Evolutionary conservation across 2,113 vertebrate genomes (phyloP), one percentile per base, ranked within the genome.

Genomic region (Amphiprion ocellaris): DNA sequence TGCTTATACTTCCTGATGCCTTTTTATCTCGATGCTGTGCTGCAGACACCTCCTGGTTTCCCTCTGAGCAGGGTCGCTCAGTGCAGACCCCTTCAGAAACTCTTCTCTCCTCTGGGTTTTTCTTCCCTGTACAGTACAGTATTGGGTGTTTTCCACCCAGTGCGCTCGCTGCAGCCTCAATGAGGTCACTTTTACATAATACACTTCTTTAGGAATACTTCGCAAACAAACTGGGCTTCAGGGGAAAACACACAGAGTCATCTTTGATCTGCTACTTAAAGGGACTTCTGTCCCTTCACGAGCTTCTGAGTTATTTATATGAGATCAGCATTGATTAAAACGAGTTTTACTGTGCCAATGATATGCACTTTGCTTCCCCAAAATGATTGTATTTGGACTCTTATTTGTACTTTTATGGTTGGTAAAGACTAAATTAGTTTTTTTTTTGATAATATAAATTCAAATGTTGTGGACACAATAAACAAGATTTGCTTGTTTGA

Each of bases 141-240:
- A 93, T 93, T 94, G 93, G 93, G 94, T 92, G 89, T 84, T 85
- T 81, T 74, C 66, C 77, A 78, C 89, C 89, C 88, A 74, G 93
- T 95, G 89, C 93, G 91, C 79, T 86, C 89, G 84, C 90, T 87
- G 92, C 94, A 91, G 91, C 94, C 94, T 94, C 94, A 94, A 77
- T 94, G 94, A 95, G 94, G 94, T 94, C 92, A 88, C 89, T 83
- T 91, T 83, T 87, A 91, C 87, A 84, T 69, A 58, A 84, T 84
- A 82, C 84, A 72, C 84, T 81, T 92, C 83, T 84, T 89, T 88
- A 88, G 71, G 76, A 91, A 85, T 68, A 87, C 74, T 89, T 79
- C 69, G 86, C 73, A 87, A 82, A 73, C 64, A 80, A 85, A 89
- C 78, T 71, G 79, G 74, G 77, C 81, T 92, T 92, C 79, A 86